phyloP scores from a whole-genome alignment of 1,140 invertebrate genomes.

The Melanaphis sacchari region DNA sequence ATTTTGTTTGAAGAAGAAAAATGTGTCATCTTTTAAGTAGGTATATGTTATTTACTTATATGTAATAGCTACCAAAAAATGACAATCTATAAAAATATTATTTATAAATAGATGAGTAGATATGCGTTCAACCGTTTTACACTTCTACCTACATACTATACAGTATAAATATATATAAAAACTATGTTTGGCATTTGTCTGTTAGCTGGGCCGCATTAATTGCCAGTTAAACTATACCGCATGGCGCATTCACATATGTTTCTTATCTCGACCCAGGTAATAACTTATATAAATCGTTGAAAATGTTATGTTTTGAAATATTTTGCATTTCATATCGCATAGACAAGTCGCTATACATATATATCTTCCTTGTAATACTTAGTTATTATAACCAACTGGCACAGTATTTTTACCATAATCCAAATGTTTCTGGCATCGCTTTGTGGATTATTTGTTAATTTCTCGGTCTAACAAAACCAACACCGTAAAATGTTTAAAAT shows the following conservation, averaged over 20 bases:
- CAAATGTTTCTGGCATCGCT: not conserved
- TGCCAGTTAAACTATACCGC: not conserved
- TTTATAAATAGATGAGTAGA: too few species aligned
- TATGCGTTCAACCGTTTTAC: not conserved
- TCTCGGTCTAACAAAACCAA: not conserved
- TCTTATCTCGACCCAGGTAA: not conserved
- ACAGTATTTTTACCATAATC: not conserved
- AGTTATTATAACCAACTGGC: not conserved
- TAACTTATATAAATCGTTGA: not conserved
- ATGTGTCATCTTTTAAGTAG: not conserved
- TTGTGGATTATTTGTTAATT: not conserved
- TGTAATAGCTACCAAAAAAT: not conserved
- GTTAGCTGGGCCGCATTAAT: not conserved
- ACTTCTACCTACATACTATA: not conserved
- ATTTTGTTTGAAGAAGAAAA: not conserved
- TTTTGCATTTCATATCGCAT: not conserved
- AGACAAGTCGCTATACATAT: not conserved
- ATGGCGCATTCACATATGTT: not conserved
- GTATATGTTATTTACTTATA: too few species aligned
- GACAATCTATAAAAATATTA: not conserved
- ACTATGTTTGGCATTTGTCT: not conserved
- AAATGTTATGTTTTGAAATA: not conserved
- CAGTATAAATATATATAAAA: not conserved
- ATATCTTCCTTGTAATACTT: not conserved
- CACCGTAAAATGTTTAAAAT: constrained; percentile 1